Base-by-base conservation (phyloP, 2,113 vertebrate species). In the Butorides virescens region DNA sequence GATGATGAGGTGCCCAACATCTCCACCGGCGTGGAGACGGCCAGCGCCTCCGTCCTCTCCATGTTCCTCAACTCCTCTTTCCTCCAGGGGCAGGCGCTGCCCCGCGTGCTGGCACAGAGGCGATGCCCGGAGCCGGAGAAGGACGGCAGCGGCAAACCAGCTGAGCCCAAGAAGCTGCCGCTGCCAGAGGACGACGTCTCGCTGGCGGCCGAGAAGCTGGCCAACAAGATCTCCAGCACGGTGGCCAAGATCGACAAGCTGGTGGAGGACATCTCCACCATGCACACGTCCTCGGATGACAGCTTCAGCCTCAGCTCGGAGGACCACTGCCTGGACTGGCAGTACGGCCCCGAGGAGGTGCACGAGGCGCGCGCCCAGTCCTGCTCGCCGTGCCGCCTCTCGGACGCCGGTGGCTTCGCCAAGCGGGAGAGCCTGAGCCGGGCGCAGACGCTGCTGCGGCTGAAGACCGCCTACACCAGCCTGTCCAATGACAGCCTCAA, bases 231-330 rank as follows among this genome's bases (percentile, higher is more conserved):
- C 95, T 99, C 99, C 26, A 98, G 98, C 92, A 99, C 99, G 0
- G 99, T 99, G 47, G 99, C 99, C 30, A 99, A 99, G 92, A 99
- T 99, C 4, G 99, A 99, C 97, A 98, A 98, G 76, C 97, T 99
- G 88, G 99, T 99, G 78, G 99, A 99, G 90, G 99, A 99, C 96
- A 99, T 99, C 94, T 98, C 98, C 2, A 99, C 99, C 87, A 98
- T 99, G 98, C 99, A 99, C 86, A 99, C 99, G 0, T 99, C 99
- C 4, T 99, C 99, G 0, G 99, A 99, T 2, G 99, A 99, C 97
- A 99, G 99, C 95, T 99, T 99, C 94, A 99, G 99, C 95, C 98
- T 99, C 36, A 99, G 99, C 96, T 99, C 99, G 0, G 99, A 99
- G 91, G 99, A 99, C 66, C 99, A 99, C 46, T 97, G 99, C 89